Evolutionary conservation across 2,797 vertebrate species (phyloP).

Genomic region (Pempheris klunzingeri): DNA sequence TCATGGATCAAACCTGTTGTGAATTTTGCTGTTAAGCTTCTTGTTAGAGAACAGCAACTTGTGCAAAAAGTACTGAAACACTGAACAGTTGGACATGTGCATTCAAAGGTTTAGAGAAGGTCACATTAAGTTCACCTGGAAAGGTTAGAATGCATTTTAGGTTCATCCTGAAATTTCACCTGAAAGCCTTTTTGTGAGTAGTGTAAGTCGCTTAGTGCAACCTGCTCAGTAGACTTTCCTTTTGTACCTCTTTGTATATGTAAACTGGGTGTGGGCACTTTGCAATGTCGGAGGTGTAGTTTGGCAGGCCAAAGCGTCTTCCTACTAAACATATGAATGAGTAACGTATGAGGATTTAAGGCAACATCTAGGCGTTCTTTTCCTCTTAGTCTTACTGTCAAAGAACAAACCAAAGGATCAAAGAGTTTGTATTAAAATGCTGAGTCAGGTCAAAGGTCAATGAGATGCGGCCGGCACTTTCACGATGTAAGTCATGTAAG

Average conservation of each 20-base stretch:
- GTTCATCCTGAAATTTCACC: too few relatives aligned
- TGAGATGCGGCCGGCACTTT: background rate
- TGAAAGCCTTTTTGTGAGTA: too few relatives aligned
- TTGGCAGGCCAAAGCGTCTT: constrained; percentile 9
- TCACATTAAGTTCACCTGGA: too few relatives aligned
- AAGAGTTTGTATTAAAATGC: background rate
- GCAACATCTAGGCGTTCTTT: background rate
- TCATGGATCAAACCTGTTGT: too few relatives aligned
- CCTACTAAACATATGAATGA: constrained; percentile 20
- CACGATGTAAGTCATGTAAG: background rate
- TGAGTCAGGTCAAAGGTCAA: constrained; percentile 9
- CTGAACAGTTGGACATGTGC: too few relatives aligned
- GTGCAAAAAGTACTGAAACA: too few relatives aligned
- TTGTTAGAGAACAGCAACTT: too few relatives aligned
- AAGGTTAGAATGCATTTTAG: too few relatives aligned
- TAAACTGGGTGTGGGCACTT: constrained; percentile 63
- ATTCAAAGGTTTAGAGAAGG: too few relatives aligned
- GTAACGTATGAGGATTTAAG: constrained; percentile 6
- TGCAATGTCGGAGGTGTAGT: constrained; percentile 40
- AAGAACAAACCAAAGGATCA: constrained; percentile 1
- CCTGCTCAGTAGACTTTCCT: constrained; percentile 10
- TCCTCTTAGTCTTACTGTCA: background rate
- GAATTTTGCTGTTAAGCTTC: too few relatives aligned
- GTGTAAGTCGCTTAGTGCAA: background rate
- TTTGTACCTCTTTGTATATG: constrained; percentile 31